These are phyloP conservation scores for Falco rusticolus DNA, from an alignment of 2,797 vertebrate species.

Conservation along the genomic window DNA sequence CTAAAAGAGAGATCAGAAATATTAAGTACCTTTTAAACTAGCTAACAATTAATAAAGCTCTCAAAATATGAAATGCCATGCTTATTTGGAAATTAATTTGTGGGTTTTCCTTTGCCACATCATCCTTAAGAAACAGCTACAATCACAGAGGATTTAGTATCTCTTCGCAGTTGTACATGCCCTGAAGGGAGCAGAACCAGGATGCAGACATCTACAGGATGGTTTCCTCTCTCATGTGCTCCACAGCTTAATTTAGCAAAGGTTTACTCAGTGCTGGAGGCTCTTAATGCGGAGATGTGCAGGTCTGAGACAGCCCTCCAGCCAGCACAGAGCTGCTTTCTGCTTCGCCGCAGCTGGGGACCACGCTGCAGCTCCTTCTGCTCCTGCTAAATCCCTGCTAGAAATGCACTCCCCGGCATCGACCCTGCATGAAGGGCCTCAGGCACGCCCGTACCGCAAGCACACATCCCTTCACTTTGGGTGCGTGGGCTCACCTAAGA, in stretches of 20 bases:
- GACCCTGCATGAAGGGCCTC: neutral
- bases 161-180: neutral
- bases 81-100: neutral
- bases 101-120: neutral
- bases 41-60: neutral
- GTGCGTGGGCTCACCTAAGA: neutral
- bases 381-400: neutral
- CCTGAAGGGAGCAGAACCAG: neutral
- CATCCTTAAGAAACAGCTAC: neutral
- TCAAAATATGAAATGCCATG: neutral
- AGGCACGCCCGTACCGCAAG: rapidly evolving
- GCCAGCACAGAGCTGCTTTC: neutral
- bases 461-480: neutral
- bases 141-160: neutral
- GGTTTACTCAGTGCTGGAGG: neutral
- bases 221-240: neutral
- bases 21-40: neutral
- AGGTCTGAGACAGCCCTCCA: neutral
- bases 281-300: neutral
- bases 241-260: neutral
- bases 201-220: neutral
- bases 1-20: constrained; percentile 73
- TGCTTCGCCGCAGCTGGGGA: neutral
- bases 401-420: neutral
- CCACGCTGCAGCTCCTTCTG: neutral